Evolutionary conservation across 2,888 invertebrate species (phyloP).

Genomic region (Aporophyla nigra): DNA sequence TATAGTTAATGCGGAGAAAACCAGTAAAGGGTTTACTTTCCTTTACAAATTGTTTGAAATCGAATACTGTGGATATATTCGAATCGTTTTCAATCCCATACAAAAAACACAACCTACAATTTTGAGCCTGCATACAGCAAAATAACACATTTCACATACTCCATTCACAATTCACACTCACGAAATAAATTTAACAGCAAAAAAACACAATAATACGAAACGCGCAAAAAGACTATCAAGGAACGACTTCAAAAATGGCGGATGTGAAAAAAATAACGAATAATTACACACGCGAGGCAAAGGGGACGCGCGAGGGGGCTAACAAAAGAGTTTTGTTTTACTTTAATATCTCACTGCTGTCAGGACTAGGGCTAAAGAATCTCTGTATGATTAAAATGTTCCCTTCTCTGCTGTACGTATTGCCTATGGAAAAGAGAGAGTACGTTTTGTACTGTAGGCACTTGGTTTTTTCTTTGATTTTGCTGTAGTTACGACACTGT

Average conservation of each 20-base stretch:
- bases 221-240: conserved; percentile 56
- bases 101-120: neutral
- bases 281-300: conserved; percentile 81
- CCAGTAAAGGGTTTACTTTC: neutral
- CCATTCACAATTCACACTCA: conserved; percentile 12
- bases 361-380: conserved; percentile 74
- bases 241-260: conserved; percentile 63
- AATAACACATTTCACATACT: conserved; percentile 5
- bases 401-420: conserved; percentile 52
- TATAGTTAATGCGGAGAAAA: neutral
- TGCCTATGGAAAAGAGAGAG: conserved; percentile 30
- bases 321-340: conserved; percentile 83
- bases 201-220: conserved; percentile 39
- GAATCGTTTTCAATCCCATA: neutral
- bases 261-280: conserved; percentile 78
- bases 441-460: neutral
- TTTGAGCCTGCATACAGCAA: neutral
- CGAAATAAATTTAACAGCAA: conserved; percentile 41
- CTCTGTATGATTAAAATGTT: conserved; percentile 82
- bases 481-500: neutral
- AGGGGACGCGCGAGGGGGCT: conserved; percentile 63
- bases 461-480: conserved; percentile 20
- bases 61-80: neutral
- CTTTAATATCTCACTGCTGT: conserved; percentile 87
- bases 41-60: neutral